Evolutionary conservation across 2,113 vertebrate species (phyloP).

Genomic region (Peromyscus californicus): DNA sequence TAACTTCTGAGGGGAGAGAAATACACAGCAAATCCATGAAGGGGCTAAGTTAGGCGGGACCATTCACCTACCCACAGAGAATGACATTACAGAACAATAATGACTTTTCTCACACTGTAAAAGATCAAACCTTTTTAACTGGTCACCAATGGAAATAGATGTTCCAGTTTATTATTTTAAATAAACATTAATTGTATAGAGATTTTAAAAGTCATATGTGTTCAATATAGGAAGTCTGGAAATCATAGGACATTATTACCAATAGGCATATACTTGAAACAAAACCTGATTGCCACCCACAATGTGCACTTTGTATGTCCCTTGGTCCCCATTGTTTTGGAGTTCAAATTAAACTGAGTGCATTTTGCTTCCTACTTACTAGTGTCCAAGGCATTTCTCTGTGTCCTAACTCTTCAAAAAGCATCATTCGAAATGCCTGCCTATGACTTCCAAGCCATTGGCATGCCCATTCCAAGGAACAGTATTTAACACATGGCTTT

Average conservation of each 20-base stretch:
- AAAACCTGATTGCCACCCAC: not conserved
- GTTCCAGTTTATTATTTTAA: slow-evolving; percentile 42
- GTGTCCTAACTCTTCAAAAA: slow-evolving; percentile 53
- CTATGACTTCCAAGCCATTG: slow-evolving; percentile 45
- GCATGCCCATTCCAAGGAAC: not conserved
- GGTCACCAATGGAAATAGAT: not conserved
- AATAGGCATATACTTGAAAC: not conserved
- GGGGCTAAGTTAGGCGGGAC: not conserved
- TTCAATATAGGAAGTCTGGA: slow-evolving; percentile 13
- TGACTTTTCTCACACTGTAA: not conserved
- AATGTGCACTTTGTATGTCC: not conserved
- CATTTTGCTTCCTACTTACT: slow-evolving; percentile 46
- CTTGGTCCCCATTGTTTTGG: slow-evolving; percentile 14
- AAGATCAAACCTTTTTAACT: slow-evolving; percentile 49
- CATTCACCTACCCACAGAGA: slow-evolving; percentile 4
- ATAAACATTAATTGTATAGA: slow-evolving; percentile 48
- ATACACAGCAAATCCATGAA: slow-evolving; percentile 35
- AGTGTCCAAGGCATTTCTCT: slow-evolving; percentile 30
- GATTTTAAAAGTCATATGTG: slow-evolving; percentile 23
- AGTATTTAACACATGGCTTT: not conserved
- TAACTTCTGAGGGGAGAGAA: slow-evolving; percentile 9
- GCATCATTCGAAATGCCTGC: slow-evolving; percentile 27
- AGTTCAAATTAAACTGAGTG: slow-evolving; percentile 2
- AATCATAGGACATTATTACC: slow-evolving; percentile 46
- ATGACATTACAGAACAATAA: not conserved